Evolutionary conservation across 2,113 vertebrate genomes (phyloP), one percentile per base, ranked within the genome.

Genomic region (Neotoma lepida): DNA sequence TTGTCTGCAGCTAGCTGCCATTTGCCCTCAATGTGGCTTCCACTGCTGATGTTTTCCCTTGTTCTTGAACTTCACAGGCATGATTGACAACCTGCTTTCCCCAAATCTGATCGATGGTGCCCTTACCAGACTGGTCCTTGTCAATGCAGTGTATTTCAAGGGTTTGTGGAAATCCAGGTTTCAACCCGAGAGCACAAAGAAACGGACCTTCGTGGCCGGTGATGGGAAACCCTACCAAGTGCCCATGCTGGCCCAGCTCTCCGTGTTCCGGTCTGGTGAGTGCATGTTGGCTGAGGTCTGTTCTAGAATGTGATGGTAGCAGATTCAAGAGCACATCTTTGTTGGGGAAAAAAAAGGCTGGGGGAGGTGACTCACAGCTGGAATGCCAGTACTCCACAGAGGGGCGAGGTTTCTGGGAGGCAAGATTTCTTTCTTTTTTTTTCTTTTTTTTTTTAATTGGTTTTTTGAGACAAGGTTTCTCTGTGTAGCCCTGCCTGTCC

Each of bases 131-230:
- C 97, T 99, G 94, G 98, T 99, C 13, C 96, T 98, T 9, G 98
- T 99, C 86, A 99, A 99, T 63, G 98, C 99, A 0, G 98, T 99
- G 80, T 99, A 99, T 97, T 99, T 99, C 97, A 99, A 99, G 98
- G 99, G 99, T 54, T 96, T 99, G 24, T 99, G 99, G 99, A 99
- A 99, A 95, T 99, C 99, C 0, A 98, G 99, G 64, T 99, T 99
- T 97, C 99, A 98, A 89, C 98, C 99, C 0, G 98, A 99, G 97
- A 99, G 99, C 97, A 99, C 99, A 24, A 99, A 99, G 98, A 99
- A 99, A 58, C 98, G 99, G 4, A 98, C 98, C 0, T 99, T 99
- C 74, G 98, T 98, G 63, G 98, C 97, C 9, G 98, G 98, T 3
- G 98, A 99, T 24, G 99, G 99, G 41, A 98, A 98, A 3, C 87